Evolutionary conservation across 1,140 invertebrate species (phyloP), one percentile per base, ranked within the genome.

Genomic region (Lepidurus packardi): DNA sequence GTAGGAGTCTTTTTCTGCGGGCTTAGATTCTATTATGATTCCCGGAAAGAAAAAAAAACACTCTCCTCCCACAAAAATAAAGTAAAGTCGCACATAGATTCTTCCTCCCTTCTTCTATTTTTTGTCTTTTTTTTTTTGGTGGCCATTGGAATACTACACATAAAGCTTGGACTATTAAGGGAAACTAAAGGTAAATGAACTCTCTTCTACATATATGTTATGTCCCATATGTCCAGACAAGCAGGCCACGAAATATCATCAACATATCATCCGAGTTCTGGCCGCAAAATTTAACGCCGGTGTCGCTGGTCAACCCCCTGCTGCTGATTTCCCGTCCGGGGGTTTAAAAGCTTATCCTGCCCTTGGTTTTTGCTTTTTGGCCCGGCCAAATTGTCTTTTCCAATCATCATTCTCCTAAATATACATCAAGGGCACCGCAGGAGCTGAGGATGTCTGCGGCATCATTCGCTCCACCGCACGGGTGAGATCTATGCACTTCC

Each of bases 361-460:
- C 34, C 34, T 34, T 34, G 34, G 34, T 34, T 34, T 65, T 65
- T 65, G 53, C 53, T 65, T 21, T 34, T 65, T 65, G 21, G 16
- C 53, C 53, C 4, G 53, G 53, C 53, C 16, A 65, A 65, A 65
- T 65, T 65, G 53, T 21, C 53, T 65, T 65, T 34, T 65, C 53
- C 53, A 65, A 65, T 65, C 53, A 65, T 65, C 53, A 65, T 65
- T 65, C 53, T 65, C 53, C 53, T 65, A 65, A 65, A 65, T 65
- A 65, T 65, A 65, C 53, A 65, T n/a, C 53, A 65, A 65, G 53
- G 53, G 53, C 53, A 65, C 21, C 21, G 53, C 53, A 65, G 53
- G 53, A 16, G 53, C 53, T 65, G 53, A 65, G 53, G 53, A 65
- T 65, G 53, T 65, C 53, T 65, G 53, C 53, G 53, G 53, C 53